Evolutionary conservation across 2,797 vertebrate species (phyloP), one percentile per base, ranked within the genome.

Genomic region (Micromesistius poutassou): DNA sequence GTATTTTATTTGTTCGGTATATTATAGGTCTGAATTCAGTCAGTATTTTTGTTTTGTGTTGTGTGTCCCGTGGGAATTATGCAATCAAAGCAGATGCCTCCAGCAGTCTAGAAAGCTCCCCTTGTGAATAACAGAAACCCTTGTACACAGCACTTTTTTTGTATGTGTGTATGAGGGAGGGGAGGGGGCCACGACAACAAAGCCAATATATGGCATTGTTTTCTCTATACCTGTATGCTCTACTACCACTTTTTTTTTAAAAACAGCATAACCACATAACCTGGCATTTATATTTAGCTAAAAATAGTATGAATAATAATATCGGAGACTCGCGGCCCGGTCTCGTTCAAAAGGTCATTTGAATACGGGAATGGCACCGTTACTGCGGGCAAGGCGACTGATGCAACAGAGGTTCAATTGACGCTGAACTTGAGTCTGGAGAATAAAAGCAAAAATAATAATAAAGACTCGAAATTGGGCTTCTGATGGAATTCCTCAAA

Each of bases 21-120:
- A 93, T 93, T 93, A 93, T 93, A 92, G 91, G 93, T 93, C 91
- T 93, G 92, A 92, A 94, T 93, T 93, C 92, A 93, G 91, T 93
- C 91, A 92, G 92, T 93, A 93, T 92, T 93, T 93, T 94, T 94
- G 90, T 93, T 93, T 93, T 93, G 91, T 94, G 91, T 92, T 93
- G 91, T 90, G 89, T 72, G 74, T 87, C 92, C 91, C 91, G 71
- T 83, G 93, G 90, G 91, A 92, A 92, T 93, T 93, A 93, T 92
- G 91, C 89, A 94, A 94, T 94, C 93, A 93, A 93, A 93, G 91
- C 91, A 92, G 91, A 92, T 92, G 92, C 91, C 92, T 94, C 91
- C 89, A 94, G 92, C 92, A 91, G 91, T 92, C 92, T 93, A 89
- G 91, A 92, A 93, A 93, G 91, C 87, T 89, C 92, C 93, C 90